These are phyloP conservation scores for Aspidiotus rigidus DNA, from an alignment of 2,888 invertebrate species.

Conservation along the genomic window DNA sequence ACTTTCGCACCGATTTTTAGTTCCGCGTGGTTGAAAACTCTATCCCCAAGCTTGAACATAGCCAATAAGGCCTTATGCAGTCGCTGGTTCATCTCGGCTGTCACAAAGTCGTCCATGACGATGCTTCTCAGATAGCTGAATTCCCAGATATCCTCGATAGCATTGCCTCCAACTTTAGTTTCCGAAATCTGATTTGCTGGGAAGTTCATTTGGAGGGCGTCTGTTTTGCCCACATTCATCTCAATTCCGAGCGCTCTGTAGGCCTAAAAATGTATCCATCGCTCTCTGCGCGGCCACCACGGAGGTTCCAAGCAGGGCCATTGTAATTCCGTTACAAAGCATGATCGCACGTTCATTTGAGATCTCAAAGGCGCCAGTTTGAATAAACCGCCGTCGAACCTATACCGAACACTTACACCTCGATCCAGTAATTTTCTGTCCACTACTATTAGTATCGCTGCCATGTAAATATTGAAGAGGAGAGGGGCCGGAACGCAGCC, in stretches of 20 bases:
- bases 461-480: background rate
- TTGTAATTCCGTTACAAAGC: background rate
- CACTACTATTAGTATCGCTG: background rate
- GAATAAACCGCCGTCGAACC: too few relatives aligned
- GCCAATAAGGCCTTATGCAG: too few relatives aligned
- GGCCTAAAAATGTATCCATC: background rate
- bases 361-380: background rate
- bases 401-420: too few relatives aligned
- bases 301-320: background rate
- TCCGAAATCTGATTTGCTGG: background rate
- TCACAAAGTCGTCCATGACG: background rate
- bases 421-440: too few relatives aligned
- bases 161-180: background rate
- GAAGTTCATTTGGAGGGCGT: background rate
- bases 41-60: too few relatives aligned
- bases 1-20: too few relatives aligned
- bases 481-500: background rate
- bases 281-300: background rate
- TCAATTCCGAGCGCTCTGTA: background rate
- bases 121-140: background rate
- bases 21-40: too few relatives aligned
- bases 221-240: background rate
- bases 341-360: background rate
- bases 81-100: too few relatives aligned
- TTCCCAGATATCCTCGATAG: background rate